phyloP scores from a whole-genome alignment of 2,888 invertebrate genomes.

The Xylocampa areola region DNA sequence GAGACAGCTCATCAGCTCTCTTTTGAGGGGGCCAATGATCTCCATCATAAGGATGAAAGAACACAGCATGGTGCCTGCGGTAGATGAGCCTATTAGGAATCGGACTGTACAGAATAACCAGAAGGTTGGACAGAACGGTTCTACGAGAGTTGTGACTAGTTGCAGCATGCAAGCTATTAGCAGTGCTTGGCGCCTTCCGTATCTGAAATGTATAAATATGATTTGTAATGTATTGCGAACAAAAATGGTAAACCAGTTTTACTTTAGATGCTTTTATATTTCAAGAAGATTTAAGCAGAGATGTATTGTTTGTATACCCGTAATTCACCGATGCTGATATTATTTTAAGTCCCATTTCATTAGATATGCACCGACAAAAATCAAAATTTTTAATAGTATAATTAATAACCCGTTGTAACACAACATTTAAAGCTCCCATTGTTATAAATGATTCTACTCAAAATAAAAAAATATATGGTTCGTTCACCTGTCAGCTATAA shows the following conservation, averaged over 20 bases:
- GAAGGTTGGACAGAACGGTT: slow-evolving; percentile 90
- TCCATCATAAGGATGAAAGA: slow-evolving; percentile 91
- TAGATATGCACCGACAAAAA: no score
- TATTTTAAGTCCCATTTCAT: no score
- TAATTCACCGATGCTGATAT: no score
- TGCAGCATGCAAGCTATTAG: slow-evolving; percentile 90
- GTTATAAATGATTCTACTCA: no score
- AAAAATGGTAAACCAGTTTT: no score
- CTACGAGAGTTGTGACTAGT: slow-evolving; percentile 90
- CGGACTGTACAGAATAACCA: slow-evolving; percentile 89
- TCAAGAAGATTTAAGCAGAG: no score
- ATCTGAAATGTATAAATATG: slow-evolving; percentile 81
- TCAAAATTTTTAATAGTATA: no score
- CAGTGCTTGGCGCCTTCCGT: slow-evolving; percentile 92
- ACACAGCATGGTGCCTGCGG: slow-evolving; percentile 93
- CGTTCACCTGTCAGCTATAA: slow-evolving; percentile 91
- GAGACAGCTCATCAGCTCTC: slow-evolving; percentile 86
- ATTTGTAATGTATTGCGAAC: no score
- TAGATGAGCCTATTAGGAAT: slow-evolving; percentile 91
- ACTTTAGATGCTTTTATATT: no score
- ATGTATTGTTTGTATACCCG: no score
- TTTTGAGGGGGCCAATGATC: slow-evolving; percentile 84
- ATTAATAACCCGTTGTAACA: no score
- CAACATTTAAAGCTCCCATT: no score
- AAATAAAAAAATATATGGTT: neutral